Evolutionary conservation across 2,113 vertebrate genomes (phyloP), one percentile per base, ranked within the genome.

Genomic region (Leptocoma aspasia): DNA sequence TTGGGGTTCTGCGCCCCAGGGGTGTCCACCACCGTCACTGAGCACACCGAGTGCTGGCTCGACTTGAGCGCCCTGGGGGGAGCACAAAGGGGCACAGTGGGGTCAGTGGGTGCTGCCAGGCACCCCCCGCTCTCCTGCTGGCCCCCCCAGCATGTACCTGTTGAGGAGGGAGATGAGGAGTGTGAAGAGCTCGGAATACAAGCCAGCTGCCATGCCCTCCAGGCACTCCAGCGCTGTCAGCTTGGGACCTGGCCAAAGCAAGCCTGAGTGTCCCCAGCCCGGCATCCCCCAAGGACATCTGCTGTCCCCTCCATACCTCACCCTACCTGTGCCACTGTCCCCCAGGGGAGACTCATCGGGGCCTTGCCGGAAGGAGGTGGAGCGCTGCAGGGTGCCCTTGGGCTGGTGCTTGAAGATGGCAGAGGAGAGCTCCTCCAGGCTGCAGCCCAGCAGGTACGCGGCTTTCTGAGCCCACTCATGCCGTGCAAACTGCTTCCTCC

Each of bases 381-480:
- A 99, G 61, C 99, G 98, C 96, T 99, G 99, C 85, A 99, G 96
- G 82, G 98, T 97, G 60, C 98, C 98, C 97, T 99, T 99, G 92
- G 98, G 96, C 82, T 99, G 99, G 83, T 99, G 99, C 94, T 99
- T 99, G 96, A 99, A 99, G 97, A 99, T 98, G 66, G 99, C 97
- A 0, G 99, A 99, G 91, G 99, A 99, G 60, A 99, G 98, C 90
- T 99, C 99, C 96, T 99, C 99, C 94, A 99, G 97, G 72, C 97
- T 98, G 94, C 99, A 99, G 95, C 99, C 98, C 94, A 97, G 95
- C 97, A 99, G 97, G 96, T 99, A 99, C 0, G 99, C 99, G 0
- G 99, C 99, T 88, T 99, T 99, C 98, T 99, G 99, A 56, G 99
- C 99, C 99, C 99, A 99, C 84, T 99, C 99, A 1, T 99, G 99